Base-by-base conservation (phyloP, 2,888 invertebrate species). In the Sphecodes monilicornis region DNA sequence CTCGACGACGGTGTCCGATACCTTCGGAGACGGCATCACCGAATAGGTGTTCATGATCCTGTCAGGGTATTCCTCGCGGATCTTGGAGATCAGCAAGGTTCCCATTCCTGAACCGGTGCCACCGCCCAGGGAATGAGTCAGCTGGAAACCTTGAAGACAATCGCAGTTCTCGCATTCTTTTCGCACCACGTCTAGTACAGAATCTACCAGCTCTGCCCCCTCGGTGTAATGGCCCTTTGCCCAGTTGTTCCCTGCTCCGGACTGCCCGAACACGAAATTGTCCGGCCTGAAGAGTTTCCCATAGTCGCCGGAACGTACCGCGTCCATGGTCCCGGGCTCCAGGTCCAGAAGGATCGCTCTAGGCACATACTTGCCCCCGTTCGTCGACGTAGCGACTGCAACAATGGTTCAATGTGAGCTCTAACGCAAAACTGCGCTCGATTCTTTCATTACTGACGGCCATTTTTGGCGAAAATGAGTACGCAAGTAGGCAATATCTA, bases 121-220 rank as follows among this genome's bases (percentile, higher is more conserved):
- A 66, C 97, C 97, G 1, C 97, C 97, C 3, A 97, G 95, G 0
- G 98, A 98, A 95, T 98, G 98, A 72, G 98, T 98, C 90, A 98
- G 95, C 93, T 98, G 98, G 95, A 98, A 98, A 89, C 98, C 98
- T 95, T 97, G 97, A 85, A 97, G 96, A 91, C 99, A 98, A 95
- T 99, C 99, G 95, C 99, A 97, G 96, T 98, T 97, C 96, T 99
- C 98, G 93, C 97, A 97, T 95, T 98, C 98, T 94, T 98, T 98
- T 88, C 98, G 96, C 36, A 98, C 97, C 50, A 98, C 98, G 94
- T 98, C 98, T 90, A 98, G 95, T 2, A 98, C 97, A 66, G 98
- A 97, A 95, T 98, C 98, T 93, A 96, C 98, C 93, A 97, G 96
- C 95, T 97, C 98, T 90, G 96, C 98, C 69, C 98, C 98, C 95